These are phyloP conservation scores for Perdix hodgsoniae DNA, from an alignment of 2,797 vertebrate genomes.

Conservation along the genomic window DNA sequence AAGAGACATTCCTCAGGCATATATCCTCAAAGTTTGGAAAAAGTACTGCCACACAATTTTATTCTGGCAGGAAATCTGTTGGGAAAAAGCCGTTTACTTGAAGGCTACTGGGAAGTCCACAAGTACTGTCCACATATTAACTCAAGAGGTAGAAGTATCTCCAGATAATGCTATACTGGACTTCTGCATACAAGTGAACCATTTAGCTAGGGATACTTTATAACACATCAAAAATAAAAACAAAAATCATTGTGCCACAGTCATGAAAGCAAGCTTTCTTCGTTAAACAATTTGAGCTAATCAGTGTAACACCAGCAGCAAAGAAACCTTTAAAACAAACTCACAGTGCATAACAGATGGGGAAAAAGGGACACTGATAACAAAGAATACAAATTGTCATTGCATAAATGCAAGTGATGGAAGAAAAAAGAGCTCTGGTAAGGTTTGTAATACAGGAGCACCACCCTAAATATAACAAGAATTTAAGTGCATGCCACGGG, in stretches of 20 bases:
- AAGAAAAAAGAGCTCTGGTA: background rate
- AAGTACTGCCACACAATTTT: background rate
- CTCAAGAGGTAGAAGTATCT: background rate
- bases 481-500: background rate
- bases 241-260: background rate
- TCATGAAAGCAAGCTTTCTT: constrained; percentile 4
- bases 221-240: background rate
- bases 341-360: constrained; percentile 55
- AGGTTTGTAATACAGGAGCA: background rate
- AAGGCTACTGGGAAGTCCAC: background rate
- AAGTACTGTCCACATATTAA: background rate
- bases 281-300: constrained; percentile 27
- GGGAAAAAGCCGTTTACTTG: background rate
- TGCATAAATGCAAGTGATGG: background rate
- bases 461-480: background rate
- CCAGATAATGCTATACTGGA: background rate
- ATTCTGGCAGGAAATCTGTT: background rate
- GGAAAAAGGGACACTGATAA: background rate
- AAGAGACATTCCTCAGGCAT: background rate
- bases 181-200: background rate
- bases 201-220: background rate
- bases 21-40: background rate
- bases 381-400: constrained; percentile 58
- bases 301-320: constrained; percentile 7
- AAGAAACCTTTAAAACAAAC: constrained; percentile 55